These are phyloP conservation scores for Barnardius zonarius DNA, from an alignment of 2,113 vertebrate genomes.

Conservation along the genomic window DNA sequence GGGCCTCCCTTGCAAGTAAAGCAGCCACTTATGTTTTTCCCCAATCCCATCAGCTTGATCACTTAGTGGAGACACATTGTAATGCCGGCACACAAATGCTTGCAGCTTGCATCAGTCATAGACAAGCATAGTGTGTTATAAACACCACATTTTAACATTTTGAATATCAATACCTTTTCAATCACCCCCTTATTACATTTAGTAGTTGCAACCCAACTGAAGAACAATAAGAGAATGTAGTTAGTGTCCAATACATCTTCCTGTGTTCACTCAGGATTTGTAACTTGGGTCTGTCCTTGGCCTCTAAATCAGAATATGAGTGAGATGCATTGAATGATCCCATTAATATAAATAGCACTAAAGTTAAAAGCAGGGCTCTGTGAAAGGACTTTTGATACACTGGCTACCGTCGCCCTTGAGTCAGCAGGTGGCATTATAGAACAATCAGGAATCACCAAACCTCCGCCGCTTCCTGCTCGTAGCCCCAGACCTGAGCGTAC, in stretches of 20 bases:
- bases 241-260: background rate
- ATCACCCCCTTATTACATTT: background rate
- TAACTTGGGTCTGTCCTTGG: conserved; percentile 9
- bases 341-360: conserved; percentile 59
- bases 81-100: background rate
- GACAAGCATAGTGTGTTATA: background rate
- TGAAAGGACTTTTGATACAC: conserved; percentile 49
- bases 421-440: conserved; percentile 65
- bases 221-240: background rate
- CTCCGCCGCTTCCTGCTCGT: background rate
- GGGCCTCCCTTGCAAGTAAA: background rate
- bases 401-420: conserved; percentile 24
- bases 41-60: background rate
- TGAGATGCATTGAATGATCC: conserved; percentile 39
- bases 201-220: background rate
- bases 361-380: conserved; percentile 42
- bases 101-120: background rate
- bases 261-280: conserved; percentile 2
- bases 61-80: background rate
- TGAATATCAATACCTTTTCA: background rate
- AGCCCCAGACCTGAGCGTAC: conserved; percentile 21
- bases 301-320: conserved; percentile 49
- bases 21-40: background rate
- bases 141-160: background rate
- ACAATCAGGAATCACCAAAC: conserved; percentile 39